Evolutionary conservation across 2,113 vertebrate genomes (phyloP).

Genomic region (Lagopus muta): DNA sequence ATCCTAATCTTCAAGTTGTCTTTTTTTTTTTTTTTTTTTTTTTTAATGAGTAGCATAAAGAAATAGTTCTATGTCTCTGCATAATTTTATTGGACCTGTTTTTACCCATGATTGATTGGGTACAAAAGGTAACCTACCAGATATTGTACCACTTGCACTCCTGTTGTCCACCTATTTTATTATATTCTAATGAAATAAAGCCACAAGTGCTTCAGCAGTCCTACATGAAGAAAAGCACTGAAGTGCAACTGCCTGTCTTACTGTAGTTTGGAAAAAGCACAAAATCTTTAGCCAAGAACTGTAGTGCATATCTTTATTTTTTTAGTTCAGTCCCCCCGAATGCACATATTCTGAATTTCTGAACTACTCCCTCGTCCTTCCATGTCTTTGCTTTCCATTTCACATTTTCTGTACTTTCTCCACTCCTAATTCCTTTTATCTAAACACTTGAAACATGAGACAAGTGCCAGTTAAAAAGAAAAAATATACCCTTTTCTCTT

Average conservation of each 20-base stretch:
- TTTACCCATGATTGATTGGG: background rate
- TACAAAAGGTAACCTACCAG: background rate
- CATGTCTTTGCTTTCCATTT: background rate
- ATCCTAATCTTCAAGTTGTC: background rate
- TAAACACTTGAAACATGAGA: background rate
- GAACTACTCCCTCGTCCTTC: background rate
- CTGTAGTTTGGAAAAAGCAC: background rate
- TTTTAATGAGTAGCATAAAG: background rate
- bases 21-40: background rate
- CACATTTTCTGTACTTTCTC: background rate
- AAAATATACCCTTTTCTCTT: background rate
- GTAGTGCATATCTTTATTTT: background rate
- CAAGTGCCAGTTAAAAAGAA: background rate
- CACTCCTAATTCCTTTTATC: background rate
- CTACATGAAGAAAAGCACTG: background rate
- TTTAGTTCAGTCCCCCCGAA: background rate
- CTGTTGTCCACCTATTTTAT: background rate
- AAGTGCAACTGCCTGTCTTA: background rate
- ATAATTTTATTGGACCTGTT: background rate
- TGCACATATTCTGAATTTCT: background rate
- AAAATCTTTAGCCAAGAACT: background rate
- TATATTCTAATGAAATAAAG: background rate
- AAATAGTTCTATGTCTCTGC: background rate
- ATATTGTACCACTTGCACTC: background rate
- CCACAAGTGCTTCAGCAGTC: background rate